Conservation (phyloP, 1,140 invertebrate genomes). For the Homalodisca vitripennis region DNA sequence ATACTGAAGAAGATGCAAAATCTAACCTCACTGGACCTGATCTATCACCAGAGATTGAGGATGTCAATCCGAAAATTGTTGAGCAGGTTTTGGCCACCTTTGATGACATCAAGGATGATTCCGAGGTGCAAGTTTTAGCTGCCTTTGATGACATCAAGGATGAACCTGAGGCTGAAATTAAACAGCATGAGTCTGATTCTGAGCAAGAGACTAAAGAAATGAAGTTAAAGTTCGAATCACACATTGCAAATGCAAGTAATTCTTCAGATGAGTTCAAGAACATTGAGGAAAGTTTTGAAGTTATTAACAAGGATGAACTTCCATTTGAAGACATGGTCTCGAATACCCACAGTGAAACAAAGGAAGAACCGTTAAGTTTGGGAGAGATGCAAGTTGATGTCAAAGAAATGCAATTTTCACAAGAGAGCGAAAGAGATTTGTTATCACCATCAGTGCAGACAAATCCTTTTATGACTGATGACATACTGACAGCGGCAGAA, state of each 20-base stretch:
- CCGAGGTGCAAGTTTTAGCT: not conserved
- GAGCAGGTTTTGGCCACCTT: not conserved
- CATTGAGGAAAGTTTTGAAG: constrained; percentile 10
- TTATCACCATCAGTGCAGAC: not conserved
- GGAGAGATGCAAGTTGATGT: too few relatives aligned
- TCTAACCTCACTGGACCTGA: not conserved
- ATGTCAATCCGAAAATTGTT: not conserved
- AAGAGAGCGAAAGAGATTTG: too few relatives aligned
- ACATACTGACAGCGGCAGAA: not conserved
- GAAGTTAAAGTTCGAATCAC: constrained; percentile 10
- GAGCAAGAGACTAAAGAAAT: constrained; percentile 13
- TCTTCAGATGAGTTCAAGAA: constrained; percentile 6
- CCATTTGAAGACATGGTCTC: not conserved
- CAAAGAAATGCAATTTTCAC: too few relatives aligned
- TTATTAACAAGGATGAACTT: constrained; percentile 18
- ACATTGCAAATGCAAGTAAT: not conserved
- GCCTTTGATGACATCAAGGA: constrained; percentile 15
- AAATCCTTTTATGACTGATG: not conserved
- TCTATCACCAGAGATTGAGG: not conserved
- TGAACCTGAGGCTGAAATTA: not conserved
- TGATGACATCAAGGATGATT: not conserved
- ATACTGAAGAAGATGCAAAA: not conserved
- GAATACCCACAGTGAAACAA: not conserved
- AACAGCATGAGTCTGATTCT: not conserved
- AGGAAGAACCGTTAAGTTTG: too few relatives aligned